Evolutionary conservation across 1,140 invertebrate genomes (phyloP), one percentile per base, ranked within the genome.

Genomic region (Papilio machaon): DNA sequence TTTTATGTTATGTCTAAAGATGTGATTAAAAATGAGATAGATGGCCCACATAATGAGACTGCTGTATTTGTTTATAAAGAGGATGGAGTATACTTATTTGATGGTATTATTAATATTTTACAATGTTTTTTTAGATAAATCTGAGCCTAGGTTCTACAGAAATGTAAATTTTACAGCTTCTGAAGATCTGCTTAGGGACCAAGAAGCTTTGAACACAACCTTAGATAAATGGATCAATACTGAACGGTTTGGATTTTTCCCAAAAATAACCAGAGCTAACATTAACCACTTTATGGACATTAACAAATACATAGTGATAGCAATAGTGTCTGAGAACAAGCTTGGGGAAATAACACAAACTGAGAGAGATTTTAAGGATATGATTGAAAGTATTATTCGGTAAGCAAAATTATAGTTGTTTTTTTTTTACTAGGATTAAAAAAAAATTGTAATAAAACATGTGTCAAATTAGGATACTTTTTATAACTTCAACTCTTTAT

Each of bases 211-310:
- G 75, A 97, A 98, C 87, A 93, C 94, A 19, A 96, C 97, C 47
- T 93, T 99, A 82, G 96, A 96, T 82, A 96, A 97, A 73, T 99
- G 98, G 98, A 96, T 99, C 30, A 98, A 98, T 89, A 95, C 96
- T 60, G 98, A 99, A 91, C 95, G 99, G 81, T 99, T 99, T 95
- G 96, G 97, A 49, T 97, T 97, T 73, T 99, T 99, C 88, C 97
- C 98, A 11, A 98, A 98, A 95, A 96, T 99, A 10, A 97, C 97
- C 9, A 94, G 96, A 80, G 97, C 97, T 73, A 98, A 98, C 90
- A 97, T 99, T 81, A 96, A 98, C 93, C 96, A 98, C 91, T 91
- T 98, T 70, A 95, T 98, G 83, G 95, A 97, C 85, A 98, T 97
- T n/a, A 97, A 97, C 89, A 98, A 99, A 90, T 97, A 97, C 91